Percentiles rank a stretch among this genome's conserved stretches.
Evolutionary conservation across 2,888 invertebrate genomes (phyloP).

Genomic region (Nemotelus pantherinus): DNA sequence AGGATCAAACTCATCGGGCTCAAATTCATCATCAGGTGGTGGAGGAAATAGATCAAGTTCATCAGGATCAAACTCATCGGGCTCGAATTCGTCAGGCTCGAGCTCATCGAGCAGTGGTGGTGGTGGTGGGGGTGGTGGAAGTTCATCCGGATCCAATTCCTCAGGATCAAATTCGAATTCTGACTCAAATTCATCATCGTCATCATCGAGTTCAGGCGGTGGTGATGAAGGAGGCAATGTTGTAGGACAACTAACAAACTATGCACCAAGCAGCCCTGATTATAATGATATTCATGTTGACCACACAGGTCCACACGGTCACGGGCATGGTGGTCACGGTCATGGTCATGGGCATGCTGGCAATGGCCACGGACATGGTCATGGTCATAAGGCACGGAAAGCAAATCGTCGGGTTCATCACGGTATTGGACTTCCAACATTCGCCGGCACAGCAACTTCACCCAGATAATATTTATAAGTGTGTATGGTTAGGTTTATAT

Average conservation of each 20-base stretch:
- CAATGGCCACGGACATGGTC: neutral
- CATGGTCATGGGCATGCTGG: neutral
- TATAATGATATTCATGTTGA: neutral
- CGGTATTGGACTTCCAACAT: slow-evolving; percentile 28
- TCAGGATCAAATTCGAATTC: neutral
- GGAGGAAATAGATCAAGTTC: neutral
- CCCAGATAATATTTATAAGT: slow-evolving; percentile 10
- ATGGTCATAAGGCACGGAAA: slow-evolving; percentile 12
- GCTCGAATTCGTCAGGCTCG: neutral
- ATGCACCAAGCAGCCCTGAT: neutral
- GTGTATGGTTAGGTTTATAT: slow-evolving; percentile 5
- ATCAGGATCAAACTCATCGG: slow-evolving; percentile 10
- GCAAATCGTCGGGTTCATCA: slow-evolving; percentile 21
- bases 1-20: neutral
- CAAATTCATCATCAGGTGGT: slow-evolving; percentile 10
- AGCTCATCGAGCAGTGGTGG: neutral
- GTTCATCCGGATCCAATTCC: slow-evolving; percentile 14
- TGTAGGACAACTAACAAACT: neutral
- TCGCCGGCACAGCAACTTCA: slow-evolving; percentile 7
- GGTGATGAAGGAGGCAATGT: neutral
- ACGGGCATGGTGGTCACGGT: slow-evolving; percentile 3
- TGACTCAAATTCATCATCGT: slow-evolving; percentile 13
- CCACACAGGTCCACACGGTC: neutral
- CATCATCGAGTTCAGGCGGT: slow-evolving; percentile 7
- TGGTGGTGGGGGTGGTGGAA: neutral